Conservation (phyloP, 2,888 invertebrate genomes). For the Nasonia oneida region DNA sequence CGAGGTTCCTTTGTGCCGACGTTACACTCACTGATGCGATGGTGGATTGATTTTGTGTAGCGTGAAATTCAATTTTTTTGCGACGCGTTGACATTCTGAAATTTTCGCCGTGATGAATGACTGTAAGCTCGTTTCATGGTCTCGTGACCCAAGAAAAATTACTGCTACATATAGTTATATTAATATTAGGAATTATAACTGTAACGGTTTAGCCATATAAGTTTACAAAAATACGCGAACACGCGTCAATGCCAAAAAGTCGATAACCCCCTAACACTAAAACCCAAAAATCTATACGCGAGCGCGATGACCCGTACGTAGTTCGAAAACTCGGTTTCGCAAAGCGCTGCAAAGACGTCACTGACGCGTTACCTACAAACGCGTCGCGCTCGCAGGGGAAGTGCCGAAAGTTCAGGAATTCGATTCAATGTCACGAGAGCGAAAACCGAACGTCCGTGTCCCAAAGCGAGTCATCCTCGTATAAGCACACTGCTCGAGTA, state of each 20-base stretch:
- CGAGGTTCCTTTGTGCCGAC: background rate
- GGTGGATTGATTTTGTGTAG: background rate
- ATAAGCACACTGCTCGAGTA: background rate
- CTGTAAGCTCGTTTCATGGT: too few relatives aligned
- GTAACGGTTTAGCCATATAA: too few relatives aligned
- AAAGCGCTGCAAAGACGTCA: background rate
- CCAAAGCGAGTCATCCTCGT: slow-evolving; percentile 28
- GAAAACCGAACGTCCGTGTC: slow-evolving; percentile 16
- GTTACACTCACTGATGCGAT: background rate
- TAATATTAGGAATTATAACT: too few relatives aligned
- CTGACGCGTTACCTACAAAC: background rate
- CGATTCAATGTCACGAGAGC: slow-evolving; percentile 39
- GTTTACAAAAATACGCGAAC: too few relatives aligned
- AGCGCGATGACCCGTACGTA: background rate
- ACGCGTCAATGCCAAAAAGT: too few relatives aligned
- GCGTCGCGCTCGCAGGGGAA: background rate
- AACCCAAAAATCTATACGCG: background rate
- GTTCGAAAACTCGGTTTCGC: background rate
- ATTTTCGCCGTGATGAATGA: background rate
- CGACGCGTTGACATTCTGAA: too few relatives aligned
- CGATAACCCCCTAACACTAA: background rate
- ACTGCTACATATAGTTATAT: too few relatives aligned
- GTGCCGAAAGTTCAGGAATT: slow-evolving; percentile 13
- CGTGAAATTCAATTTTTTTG: background rate
- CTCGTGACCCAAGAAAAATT: too few relatives aligned